Evolutionary conservation across 64 coral and sea anemone genomes (phyloP), one percentile per base, ranked within the genome.

Genomic region (Montipora cactus): DNA sequence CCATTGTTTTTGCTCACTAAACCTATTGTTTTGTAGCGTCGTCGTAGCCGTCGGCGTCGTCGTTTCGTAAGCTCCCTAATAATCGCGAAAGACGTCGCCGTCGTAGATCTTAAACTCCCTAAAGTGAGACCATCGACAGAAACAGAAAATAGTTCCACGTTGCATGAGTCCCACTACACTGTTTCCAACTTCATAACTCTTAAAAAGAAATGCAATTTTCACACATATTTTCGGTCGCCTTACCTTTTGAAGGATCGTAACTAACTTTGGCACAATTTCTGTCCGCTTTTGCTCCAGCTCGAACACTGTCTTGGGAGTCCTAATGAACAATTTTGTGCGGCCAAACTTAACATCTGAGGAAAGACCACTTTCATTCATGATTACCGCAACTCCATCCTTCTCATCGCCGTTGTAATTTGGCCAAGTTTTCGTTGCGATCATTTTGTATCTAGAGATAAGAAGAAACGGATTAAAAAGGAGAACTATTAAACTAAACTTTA

Each of bases 261-360:
- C 98, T 15, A 99, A 25, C 11, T 78, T 73, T 7, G 98, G 98
- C 16, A 99, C 79, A 23, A 87, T 92, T 52, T 79, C 83, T 50
- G 95, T 85, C 8, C 98, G 75, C n/a, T 52, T 58, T 59, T 84
- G 80, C 76, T 99, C 98, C 88, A 99, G 69, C 73, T 81, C 89
- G 44, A 96, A 96, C 25, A 99, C 80, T 0, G 95, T 99, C 76
- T 89, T 90, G 16, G 98, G 98, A 47, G 94, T 99, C 46, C 95
- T 80, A 50, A 99, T 99, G 18, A 99, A 99, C 67, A 99, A 62
- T 77, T 99, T 99, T 2, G 90, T 99, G 47, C 68, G 94, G 47
- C 98, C 98, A 74, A 94, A 96, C 67, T 99, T 92, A 14, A 94
- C 95, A 82, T 99, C 98, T 52, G 84, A 48, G 0, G 88, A 69